phyloP scores from a whole-genome alignment of 2,888 invertebrate species.

The Heliconius cydno region DNA sequence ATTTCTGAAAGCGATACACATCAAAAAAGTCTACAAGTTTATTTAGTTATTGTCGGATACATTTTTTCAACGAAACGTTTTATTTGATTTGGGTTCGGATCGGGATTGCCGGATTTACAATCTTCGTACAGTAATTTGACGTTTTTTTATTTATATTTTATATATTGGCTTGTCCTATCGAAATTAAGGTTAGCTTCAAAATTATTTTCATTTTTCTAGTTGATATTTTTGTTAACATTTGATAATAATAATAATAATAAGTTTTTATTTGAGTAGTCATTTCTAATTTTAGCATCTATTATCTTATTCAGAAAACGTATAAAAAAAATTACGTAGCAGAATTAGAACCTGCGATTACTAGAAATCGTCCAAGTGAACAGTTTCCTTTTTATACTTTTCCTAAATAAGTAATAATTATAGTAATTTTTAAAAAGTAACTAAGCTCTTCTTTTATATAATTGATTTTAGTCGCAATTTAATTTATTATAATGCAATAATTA shows the following conservation, averaged over 20 bases:
- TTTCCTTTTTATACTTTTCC: too few species aligned
- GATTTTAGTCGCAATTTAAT: background rate
- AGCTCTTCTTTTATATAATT: too few species aligned
- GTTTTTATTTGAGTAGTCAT: too few species aligned
- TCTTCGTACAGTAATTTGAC: constrained; percentile 14
- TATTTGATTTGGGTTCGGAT: constrained; percentile 31
- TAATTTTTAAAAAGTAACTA: background rate
- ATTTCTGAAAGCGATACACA: constrained; percentile 27
- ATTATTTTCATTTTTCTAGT: background rate
- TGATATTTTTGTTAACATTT: background rate
- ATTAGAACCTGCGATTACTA: too few species aligned
- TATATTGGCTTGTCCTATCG: background rate
- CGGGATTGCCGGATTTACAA: constrained; percentile 24
- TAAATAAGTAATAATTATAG: too few species aligned
- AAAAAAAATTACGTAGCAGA: too few species aligned
- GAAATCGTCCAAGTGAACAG: too few species aligned
- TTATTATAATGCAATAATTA: background rate
- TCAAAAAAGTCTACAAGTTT: constrained; percentile 11
- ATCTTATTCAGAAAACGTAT: too few species aligned
- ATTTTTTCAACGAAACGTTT: constrained; percentile 22
- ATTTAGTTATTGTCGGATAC: constrained; percentile 23
- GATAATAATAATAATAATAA: too few species aligned
- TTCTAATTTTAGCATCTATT: too few species aligned
- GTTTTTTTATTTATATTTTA: constrained; percentile 26
- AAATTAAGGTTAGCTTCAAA: background rate